phyloP scores from a whole-genome alignment of 2,888 invertebrate genomes.

The Serrognathus titanus region DNA sequence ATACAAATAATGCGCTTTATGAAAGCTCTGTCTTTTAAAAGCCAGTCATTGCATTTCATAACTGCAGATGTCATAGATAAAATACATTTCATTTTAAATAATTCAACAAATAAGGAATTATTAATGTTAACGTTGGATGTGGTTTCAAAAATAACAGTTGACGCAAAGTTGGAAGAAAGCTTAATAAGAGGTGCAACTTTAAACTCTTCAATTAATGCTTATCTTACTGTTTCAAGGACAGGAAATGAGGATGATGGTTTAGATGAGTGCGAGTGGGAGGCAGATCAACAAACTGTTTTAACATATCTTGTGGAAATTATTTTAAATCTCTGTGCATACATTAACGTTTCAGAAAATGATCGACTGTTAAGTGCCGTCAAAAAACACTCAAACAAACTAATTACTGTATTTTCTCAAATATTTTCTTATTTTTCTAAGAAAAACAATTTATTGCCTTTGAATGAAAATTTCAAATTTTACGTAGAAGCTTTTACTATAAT shows the following conservation, averaged over 20 bases:
- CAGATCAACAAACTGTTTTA: constrained; percentile 26
- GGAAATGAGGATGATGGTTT: constrained; percentile 18
- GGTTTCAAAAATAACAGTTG: constrained; percentile 40
- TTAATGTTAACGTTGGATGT: constrained; percentile 59
- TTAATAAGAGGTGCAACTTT: constrained; percentile 27
- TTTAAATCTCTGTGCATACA: constrained; percentile 32
- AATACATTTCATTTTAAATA: constrained; percentile 68
- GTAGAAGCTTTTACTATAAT: constrained; percentile 34
- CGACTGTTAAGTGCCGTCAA: constrained; percentile 13
- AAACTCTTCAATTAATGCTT: constrained; percentile 28
- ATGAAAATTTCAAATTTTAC: constrained; percentile 33
- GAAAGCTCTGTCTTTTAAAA: constrained; percentile 44
- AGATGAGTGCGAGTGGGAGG: constrained; percentile 30
- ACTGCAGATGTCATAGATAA: constrained; percentile 52
- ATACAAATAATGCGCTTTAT: constrained; percentile 71
- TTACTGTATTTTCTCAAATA: constrained; percentile 27
- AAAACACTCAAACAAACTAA: constrained; percentile 23
- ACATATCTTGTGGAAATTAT: constrained; percentile 34
- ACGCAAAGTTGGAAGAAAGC: constrained; percentile 26
- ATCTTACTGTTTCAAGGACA: constrained; percentile 25
- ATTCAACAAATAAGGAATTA: constrained; percentile 66
- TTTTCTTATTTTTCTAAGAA: constrained; percentile 29
- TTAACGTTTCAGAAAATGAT: constrained; percentile 11
- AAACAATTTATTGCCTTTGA: constrained; percentile 35
- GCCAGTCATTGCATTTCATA: constrained; percentile 33